These are phyloP conservation scores for Drosophila rhopaloa DNA, from an alignment of 1,140 invertebrate species.

Conservation along the genomic window DNA sequence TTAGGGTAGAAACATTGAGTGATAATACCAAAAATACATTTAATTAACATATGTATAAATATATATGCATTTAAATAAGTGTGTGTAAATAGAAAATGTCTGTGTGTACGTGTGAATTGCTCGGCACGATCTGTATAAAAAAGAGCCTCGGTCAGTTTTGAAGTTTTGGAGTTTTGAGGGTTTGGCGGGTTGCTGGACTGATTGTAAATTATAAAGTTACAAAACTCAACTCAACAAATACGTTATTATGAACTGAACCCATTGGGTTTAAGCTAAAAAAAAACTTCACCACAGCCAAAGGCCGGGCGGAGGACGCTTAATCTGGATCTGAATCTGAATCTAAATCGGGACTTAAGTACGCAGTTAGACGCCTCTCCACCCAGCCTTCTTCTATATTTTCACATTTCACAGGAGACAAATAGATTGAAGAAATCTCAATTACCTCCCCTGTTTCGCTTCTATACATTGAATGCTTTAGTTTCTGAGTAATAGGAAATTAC, in stretches of 20 bases:
- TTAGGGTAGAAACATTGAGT: slow-evolving; percentile 71
- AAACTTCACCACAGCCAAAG: slow-evolving; percentile 40
- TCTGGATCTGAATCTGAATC: slow-evolving; percentile 4
- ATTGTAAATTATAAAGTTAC: slow-evolving; percentile 61
- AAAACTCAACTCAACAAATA: slow-evolving; percentile 73
- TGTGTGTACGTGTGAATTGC: slow-evolving; percentile 47
- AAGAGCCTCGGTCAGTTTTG: slow-evolving; percentile 38
- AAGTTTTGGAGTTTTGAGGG: slow-evolving; percentile 13
- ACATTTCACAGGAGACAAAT: slow-evolving; percentile 30
- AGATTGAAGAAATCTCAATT: background rate
- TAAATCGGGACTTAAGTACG: slow-evolving; percentile 57
- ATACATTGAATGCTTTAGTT: slow-evolving; percentile 53
- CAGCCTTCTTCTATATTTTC: slow-evolving; percentile 34
- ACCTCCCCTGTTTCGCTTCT: slow-evolving; percentile 7
- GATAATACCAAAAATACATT: slow-evolving; percentile 77
- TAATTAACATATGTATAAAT: slow-evolving; percentile 67
- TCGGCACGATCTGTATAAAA: slow-evolving; percentile 36
- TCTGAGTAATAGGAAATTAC: slow-evolving; percentile 45
- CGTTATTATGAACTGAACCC: slow-evolving; percentile 74
- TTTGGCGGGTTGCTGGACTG: slow-evolving; percentile 36
- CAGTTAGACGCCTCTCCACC: slow-evolving; percentile 6
- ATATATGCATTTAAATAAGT: slow-evolving; percentile 63
- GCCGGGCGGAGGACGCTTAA: slow-evolving; percentile 14
- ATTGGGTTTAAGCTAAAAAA: slow-evolving; percentile 60
- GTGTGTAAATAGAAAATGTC: slow-evolving; percentile 51